Base-by-base conservation (phyloP, 1,140 invertebrate species). In the Macrosteles quadrilineatus region DNA sequence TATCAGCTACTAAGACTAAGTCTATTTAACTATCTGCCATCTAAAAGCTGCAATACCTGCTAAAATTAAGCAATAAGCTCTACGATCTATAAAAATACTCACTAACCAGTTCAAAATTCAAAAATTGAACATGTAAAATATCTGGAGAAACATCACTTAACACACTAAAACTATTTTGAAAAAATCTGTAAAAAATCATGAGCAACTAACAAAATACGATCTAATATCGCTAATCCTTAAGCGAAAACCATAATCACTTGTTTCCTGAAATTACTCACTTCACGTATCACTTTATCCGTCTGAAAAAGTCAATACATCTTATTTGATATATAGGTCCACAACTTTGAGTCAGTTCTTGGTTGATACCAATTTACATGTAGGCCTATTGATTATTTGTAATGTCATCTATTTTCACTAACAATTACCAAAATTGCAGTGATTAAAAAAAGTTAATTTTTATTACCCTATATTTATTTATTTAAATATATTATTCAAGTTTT, bases 211-310 rank as follows among this genome's bases (percentile, higher is more conserved):
- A 9, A 50, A 50, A 50, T 11, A 50, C 14, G 32, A 36, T 50
- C 47, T 50, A 50, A 19, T 3, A 11, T 21, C 47, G 4, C 21
- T 50, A 40, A 50, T 50, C 14, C n/a, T 11, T 25, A 59, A 59
- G 55, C 55, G n/a, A 59, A 59, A 59, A 36, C 55, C 55, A 53
- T 25, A 47, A 67, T 31, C 17, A 11, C 29, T 19, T 50, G 25
- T 6, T 30, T 21, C n/a, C 40, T 53, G 25, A 19, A 29, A 67
- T 53, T 70, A 75, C 73, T 75, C 72, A 75, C 73, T 72, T 71
- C 66, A 62, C 53, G 57, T 62, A 73, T 73, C 55, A 75, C 40
- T 68, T 70, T 64, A 64, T 75, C 73, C 23, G 73, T 75, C 73
- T 75, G 73, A 74, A 74, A 74, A 68, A 63, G 25, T 29, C 25